These are phyloP conservation scores for Drosophila hydei DNA, from an alignment of 1,140 invertebrate species.

Conservation along the genomic window DNA sequence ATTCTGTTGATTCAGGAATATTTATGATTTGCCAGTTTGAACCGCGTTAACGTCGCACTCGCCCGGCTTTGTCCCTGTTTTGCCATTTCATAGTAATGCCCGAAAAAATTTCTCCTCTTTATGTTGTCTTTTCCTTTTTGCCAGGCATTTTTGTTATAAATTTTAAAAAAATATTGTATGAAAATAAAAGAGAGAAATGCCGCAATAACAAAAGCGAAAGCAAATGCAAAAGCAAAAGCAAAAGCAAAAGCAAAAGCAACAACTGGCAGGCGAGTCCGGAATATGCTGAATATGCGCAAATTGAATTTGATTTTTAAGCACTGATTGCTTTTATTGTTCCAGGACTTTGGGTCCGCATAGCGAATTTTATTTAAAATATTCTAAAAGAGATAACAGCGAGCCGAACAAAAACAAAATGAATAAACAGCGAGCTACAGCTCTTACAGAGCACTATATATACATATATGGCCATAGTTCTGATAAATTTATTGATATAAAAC, in stretches of 20 bases:
- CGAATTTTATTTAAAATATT: slow-evolving; percentile 71
- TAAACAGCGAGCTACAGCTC: slow-evolving; percentile 5
- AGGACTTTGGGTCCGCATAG: slow-evolving; percentile 23
- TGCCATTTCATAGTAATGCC: slow-evolving; percentile 28
- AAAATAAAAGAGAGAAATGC: slow-evolving; percentile 37
- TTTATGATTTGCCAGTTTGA: slow-evolving; percentile 69
- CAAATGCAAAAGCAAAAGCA: slow-evolving; percentile 20
- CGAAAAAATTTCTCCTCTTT: slow-evolving; percentile 15
- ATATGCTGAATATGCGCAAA: slow-evolving; percentile 80
- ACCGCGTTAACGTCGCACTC: slow-evolving; percentile 36
- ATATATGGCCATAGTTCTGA: neutral
- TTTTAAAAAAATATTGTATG: slow-evolving; percentile 58
- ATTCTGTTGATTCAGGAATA: slow-evolving; percentile 83
- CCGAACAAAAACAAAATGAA: slow-evolving; percentile 18
- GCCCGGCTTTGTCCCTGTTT: slow-evolving; percentile 41
- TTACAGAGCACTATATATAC: neutral
- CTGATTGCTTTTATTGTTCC: slow-evolving; percentile 81
- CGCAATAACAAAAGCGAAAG: slow-evolving; percentile 44
- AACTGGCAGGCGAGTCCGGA: slow-evolving; percentile 29
- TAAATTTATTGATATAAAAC: slow-evolving; percentile 66
- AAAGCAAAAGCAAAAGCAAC: slow-evolving; percentile 17
- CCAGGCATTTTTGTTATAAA: slow-evolving; percentile 59
- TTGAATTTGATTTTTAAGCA: slow-evolving; percentile 82
- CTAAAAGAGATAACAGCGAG: slow-evolving; percentile 49
- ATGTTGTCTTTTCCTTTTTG: slow-evolving; percentile 23